phyloP scores from a whole-genome alignment of 2,797 vertebrate species.

The Sebastolobus altivelis region DNA sequence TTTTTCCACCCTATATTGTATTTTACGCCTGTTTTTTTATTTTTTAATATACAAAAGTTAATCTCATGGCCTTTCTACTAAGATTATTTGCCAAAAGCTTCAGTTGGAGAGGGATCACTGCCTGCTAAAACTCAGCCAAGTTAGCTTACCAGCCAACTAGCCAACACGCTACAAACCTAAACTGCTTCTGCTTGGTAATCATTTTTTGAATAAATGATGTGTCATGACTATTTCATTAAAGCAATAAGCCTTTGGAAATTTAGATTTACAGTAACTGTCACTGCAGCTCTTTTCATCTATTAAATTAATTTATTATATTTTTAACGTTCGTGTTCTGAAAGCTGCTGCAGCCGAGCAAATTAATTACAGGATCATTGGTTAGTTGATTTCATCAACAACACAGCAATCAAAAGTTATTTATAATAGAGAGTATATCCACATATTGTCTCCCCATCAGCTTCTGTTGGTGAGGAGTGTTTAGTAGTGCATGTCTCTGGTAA shows the following conservation, averaged over 20 bases:
- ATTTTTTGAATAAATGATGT: neutral
- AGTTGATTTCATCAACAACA: neutral
- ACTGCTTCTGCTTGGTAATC: neutral
- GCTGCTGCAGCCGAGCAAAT: conserved; percentile 9
- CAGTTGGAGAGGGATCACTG: neutral
- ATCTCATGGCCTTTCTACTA: neutral
- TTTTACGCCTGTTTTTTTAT: neutral
- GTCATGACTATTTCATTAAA: conserved; percentile 18
- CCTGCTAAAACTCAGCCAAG: neutral
- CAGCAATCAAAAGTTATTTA: conserved; percentile 18
- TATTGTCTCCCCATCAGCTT: neutral
- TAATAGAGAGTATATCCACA: neutral
- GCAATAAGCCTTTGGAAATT: conserved; percentile 40
- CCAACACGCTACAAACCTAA: neutral
- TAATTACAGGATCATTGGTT: neutral
- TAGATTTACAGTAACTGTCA: neutral
- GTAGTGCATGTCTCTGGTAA: neutral
- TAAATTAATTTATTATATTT: conserved; percentile 29
- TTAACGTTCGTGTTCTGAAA: conserved; percentile 14
- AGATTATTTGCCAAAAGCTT: neutral
- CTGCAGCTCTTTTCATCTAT: conserved; percentile 3
- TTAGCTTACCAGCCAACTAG: neutral
- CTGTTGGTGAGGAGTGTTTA: neutral
- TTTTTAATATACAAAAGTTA: neutral
- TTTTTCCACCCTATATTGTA: neutral